Evolutionary conservation across 2,113 vertebrate genomes (phyloP), one percentile per base, ranked within the genome.

Genomic region (Osmerus mordax): DNA sequence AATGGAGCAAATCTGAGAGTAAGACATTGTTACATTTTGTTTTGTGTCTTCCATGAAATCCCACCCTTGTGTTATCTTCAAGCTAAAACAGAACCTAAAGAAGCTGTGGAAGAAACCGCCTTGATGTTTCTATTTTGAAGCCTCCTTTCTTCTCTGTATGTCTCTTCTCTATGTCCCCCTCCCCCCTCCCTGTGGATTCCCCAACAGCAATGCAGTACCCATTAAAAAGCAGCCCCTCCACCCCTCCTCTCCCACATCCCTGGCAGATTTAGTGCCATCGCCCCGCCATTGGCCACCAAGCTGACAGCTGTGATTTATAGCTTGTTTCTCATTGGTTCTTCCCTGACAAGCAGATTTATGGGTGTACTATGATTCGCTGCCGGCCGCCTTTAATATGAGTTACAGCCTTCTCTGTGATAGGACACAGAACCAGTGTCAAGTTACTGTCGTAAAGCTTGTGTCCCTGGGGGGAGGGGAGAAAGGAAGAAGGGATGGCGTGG

Each of bases 291-390:
- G 84, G 84, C 76, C 65, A 66, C 58, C 65, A 72, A 60, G 60
- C 65, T 76, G 84, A 79, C 81, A 72, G 81, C 74, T 28, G 66
- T 83, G 78, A 85, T 83, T 85, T 85, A 85, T 76, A 69, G 83
- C 76, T 28, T n/a, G 8, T 5, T 67, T 32, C 70, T 66, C 58
- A 85, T 82, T 81, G 83, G 83, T 28, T 54, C 65, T 32, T 1
- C 11, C 19, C 16, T 73, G 83, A 83, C 83, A 83, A 63, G 47
- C 53, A 66, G 69, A 85, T 81, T 81, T 73, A 83, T 79, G 64
- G 78, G 32, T 52, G 58, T n/a, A 19, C 60, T 65, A 67, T 69
- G 81, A 85, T 83, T 85, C 70, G 81, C 51, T 51, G 61, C 70
- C 65, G 55, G 70, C 71, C 71, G 74, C 53, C 76, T 83, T 81